A percentile compares a stretch with the other conserved stretches of the same genome.
Evolutionary conservation across 2,888 invertebrate genomes (phyloP).

Genomic region (Arenicola marina): DNA sequence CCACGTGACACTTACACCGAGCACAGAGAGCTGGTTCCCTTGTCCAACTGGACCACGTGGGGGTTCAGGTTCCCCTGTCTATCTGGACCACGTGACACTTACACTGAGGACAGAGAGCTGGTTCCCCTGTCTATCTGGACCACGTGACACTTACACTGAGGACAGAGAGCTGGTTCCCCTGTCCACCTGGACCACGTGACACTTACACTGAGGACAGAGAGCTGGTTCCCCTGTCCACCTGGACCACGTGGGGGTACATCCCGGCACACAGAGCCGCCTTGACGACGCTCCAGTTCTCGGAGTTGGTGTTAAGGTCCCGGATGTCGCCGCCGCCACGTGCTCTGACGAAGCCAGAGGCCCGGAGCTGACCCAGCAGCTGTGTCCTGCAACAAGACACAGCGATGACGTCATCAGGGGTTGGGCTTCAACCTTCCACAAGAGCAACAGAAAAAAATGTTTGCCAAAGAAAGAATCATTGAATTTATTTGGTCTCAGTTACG

Average conservation of each 20-base stretch:
- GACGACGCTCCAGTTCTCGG: slow-evolving; percentile 86
- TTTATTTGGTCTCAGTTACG: too few relatives aligned
- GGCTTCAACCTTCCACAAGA: too few relatives aligned
- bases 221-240: slow-evolving; percentile 74
- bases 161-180: slow-evolving; percentile 57
- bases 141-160: slow-evolving; percentile 63
- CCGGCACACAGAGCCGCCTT: slow-evolving; percentile 88
- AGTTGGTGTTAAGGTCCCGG: slow-evolving; percentile 79
- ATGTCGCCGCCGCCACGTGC: slow-evolving; percentile 70
- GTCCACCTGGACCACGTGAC: too few relatives aligned
- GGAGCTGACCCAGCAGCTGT: slow-evolving; percentile 80
- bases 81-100: too few relatives aligned
- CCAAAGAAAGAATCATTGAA: too few relatives aligned
- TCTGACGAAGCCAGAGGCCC: slow-evolving; percentile 73
- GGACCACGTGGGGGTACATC: slow-evolving; percentile 85
- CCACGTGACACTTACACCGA: slow-evolving; percentile 65
- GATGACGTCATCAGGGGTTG: too few relatives aligned
- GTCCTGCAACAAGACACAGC: slow-evolving; percentile 54
- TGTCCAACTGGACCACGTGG: too few relatives aligned
- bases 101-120: slow-evolving; percentile 38
- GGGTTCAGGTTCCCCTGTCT: too few relatives aligned
- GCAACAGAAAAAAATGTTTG: too few relatives aligned
- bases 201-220: too few relatives aligned
- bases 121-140: slow-evolving; percentile 74
- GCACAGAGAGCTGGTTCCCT: slow-evolving; percentile 55